Evolutionary conservation across 2,888 invertebrate species (phyloP).

Genomic region (Saturnia japonica): DNA sequence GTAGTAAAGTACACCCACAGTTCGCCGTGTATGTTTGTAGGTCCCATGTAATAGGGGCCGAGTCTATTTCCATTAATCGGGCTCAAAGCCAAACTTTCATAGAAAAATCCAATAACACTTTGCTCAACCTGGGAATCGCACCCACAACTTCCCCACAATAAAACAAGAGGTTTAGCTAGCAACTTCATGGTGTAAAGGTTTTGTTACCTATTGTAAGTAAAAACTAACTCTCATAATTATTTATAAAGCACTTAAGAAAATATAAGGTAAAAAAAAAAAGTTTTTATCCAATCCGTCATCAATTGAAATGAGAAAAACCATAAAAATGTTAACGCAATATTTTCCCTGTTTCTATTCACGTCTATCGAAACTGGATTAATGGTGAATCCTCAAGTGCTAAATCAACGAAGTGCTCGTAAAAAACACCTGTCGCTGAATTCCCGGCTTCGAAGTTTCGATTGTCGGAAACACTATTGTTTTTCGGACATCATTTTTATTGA

Average conservation of each 20-base stretch:
- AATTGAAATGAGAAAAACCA: constrained; percentile 10
- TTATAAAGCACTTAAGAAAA: neutral
- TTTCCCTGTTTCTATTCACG: constrained; percentile 67
- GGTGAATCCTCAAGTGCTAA: constrained; percentile 71
- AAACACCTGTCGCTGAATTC: constrained; percentile 77
- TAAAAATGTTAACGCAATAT: constrained; percentile 53
- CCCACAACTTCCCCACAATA: too few relatives aligned
- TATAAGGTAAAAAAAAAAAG: neutral
- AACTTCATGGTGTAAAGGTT: too few relatives aligned
- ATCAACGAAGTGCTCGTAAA: constrained; percentile 73
- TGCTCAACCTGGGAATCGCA: too few relatives aligned
- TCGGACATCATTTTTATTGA: constrained; percentile 45
- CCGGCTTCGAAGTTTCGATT: constrained; percentile 65
- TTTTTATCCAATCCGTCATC: constrained; percentile 1
- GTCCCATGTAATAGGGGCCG: too few relatives aligned
- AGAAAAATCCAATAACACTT: too few relatives aligned
- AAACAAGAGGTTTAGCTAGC: too few relatives aligned
- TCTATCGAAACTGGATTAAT: constrained; percentile 75
- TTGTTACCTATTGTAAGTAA: too few relatives aligned
- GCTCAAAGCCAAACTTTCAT: too few relatives aligned
- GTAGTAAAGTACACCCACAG: too few relatives aligned
- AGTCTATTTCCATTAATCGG: too few relatives aligned
- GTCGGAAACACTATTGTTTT: constrained; percentile 52
- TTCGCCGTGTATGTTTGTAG: too few relatives aligned
- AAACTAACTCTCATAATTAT: too few relatives aligned